These are phyloP conservation scores for Borostomias antarcticus DNA, from an alignment of 2,797 vertebrate genomes.

Conservation along the genomic window DNA sequence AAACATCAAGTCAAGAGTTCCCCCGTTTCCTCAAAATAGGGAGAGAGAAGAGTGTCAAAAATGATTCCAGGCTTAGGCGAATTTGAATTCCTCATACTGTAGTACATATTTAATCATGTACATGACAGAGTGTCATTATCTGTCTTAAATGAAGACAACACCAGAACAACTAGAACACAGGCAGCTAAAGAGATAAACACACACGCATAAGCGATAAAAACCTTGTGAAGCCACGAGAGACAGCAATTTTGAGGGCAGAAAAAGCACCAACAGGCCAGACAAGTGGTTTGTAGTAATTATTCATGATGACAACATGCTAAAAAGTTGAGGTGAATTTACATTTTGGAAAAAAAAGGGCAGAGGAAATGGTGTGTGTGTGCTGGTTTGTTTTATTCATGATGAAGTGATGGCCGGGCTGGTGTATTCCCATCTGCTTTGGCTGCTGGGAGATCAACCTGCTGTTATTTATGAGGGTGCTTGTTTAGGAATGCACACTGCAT, in stretches of 20 bases:
- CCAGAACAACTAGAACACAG: not conserved
- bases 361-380: conserved; percentile 36
- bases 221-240: not conserved
- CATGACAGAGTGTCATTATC: not conserved
- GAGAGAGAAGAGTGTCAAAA: conserved; percentile 41
- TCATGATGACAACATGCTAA: conserved; percentile 71
- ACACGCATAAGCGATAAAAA: not conserved
- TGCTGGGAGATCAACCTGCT: conserved; percentile 84
- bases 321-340: conserved; percentile 62
- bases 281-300: conserved; percentile 64
- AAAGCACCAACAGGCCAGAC: conserved; percentile 26
- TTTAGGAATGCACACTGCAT: conserved; percentile 91
- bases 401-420: conserved; percentile 79
- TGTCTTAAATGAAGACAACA: not conserved
- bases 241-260: conserved; percentile 10
- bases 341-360: conserved; percentile 18
- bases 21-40: conserved; percentile 38
- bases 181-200: not conserved
- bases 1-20: conserved; percentile 50
- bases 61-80: not conserved
- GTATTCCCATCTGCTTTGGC: conserved; percentile 86
- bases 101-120: not conserved
- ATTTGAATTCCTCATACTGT: not conserved
- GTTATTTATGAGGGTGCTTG: conserved; percentile 92
- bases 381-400: conserved; percentile 80